Conservation (phyloP, 2,888 invertebrate genomes). For the Amiota minor region DNA sequence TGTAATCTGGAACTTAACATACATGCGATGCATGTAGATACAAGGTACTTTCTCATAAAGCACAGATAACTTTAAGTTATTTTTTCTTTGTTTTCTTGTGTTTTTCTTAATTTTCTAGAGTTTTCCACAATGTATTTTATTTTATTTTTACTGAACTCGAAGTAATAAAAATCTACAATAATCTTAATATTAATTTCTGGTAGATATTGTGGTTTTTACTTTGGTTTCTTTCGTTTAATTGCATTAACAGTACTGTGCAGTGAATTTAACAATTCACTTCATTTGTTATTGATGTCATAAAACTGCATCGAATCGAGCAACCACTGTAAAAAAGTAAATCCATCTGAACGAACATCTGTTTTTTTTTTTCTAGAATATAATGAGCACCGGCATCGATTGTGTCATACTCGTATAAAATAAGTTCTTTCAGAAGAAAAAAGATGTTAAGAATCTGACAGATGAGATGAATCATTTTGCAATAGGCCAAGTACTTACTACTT, state of each 20-base stretch:
- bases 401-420: too few species aligned
- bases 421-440: too few species aligned
- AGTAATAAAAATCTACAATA: too few species aligned
- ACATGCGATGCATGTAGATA: background rate
- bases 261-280: constrained; percentile 4
- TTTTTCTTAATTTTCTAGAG: background rate
- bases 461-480: too few species aligned
- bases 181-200: background rate
- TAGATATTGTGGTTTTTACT: background rate
- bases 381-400: too few species aligned
- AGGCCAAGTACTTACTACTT: too few species aligned
- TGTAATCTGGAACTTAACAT: background rate
- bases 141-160: background rate
- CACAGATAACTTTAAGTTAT: background rate
- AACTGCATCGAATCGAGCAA: too few species aligned
- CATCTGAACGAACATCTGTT: too few species aligned
- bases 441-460: too few species aligned
- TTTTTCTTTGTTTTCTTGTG: background rate
- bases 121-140: background rate
- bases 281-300: too few species aligned
- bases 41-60: constrained; percentile 12
- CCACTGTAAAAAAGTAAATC: too few species aligned
- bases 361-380: too few species aligned
- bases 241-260: background rate
- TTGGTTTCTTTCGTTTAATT: constrained; percentile 8